Base-by-base conservation (phyloP, 2,888 invertebrate species). In the Camponotus fellah region DNA sequence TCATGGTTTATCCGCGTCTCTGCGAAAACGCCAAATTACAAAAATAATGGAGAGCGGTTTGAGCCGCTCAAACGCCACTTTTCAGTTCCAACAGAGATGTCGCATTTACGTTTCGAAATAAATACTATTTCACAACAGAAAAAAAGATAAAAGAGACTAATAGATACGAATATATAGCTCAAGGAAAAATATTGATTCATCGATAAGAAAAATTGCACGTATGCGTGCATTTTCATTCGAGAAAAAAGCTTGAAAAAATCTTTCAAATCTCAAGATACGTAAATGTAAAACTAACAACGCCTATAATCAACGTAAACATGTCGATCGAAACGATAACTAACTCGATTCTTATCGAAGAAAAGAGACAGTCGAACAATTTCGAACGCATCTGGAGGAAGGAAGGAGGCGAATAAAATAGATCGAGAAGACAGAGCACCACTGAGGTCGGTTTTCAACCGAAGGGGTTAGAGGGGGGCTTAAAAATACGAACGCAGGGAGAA, bases 261-360 rank as follows among this genome's bases (percentile, higher is more conserved):
- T 65, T 21, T 40, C 32, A 56, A 74, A 74, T 49, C 17, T 58
- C 46, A n/a, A 8, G n/a, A 14, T 14, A 53, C 12, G n/a, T 6
- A 12, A 72, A 12, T 32, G 46, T 12, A 46, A 37, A 74, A 4
- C 21, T 21, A 34, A 79, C 34, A 12, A 43, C 32, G 53, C 14
- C 26, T 12, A 21, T 14, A 77, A 32, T 68, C 68, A 32, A 10
- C 14, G 26, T 74, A 66, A 77, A 58, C 37, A 32, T 53, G 79
- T 85, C 81, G 69, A 85, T 87, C 80, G 60, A 56, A 64, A 43
- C 72, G 77, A 46, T 71, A 79, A 65, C 83, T 71, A 79, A 65
- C 83, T 83, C 72, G 71, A 72, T 56, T 49, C 26, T 62, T 14
- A 65, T 60, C 72, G 34, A 71, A 32, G 40, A 53, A 82, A 66